Evolutionary conservation across 2,797 vertebrate species (phyloP).

Genomic region (Lagodon rhomboides): DNA sequence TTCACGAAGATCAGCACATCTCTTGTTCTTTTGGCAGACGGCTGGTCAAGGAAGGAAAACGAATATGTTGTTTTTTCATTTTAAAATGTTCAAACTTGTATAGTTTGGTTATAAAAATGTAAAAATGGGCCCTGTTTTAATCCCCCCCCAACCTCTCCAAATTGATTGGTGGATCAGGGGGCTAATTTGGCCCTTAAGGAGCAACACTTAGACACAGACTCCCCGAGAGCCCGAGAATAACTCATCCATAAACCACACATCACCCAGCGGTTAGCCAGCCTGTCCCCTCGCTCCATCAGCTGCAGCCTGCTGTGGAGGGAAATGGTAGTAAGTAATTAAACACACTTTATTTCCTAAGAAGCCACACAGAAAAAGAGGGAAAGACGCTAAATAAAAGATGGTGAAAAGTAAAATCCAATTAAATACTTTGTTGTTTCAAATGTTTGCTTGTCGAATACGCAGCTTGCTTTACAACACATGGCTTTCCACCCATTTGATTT

Average conservation of each 20-base stretch:
- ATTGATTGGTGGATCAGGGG: constrained; percentile 79
- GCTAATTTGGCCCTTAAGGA: constrained; percentile 79
- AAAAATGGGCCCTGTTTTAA: constrained; percentile 42
- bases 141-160: constrained; percentile 63
- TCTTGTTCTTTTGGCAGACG: constrained; percentile 22
- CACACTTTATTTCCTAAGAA: constrained; percentile 60
- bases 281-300: constrained; percentile 49
- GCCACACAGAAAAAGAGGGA: background rate
- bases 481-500: background rate
- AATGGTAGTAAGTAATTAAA: constrained; percentile 64
- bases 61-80: background rate
- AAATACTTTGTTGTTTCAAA: constrained; percentile 37
- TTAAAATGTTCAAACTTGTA: constrained; percentile 21
- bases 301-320: constrained; percentile 53
- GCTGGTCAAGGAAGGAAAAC: background rate
- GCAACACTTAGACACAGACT: constrained; percentile 76
- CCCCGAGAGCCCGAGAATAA: constrained; percentile 68
- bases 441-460: constrained; percentile 1
- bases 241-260: constrained; percentile 80
- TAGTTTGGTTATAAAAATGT: constrained; percentile 50
- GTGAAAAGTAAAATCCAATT: constrained; percentile 42
- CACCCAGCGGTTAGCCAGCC: constrained; percentile 65
- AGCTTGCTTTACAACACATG: background rate
- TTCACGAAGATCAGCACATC: constrained; percentile 7
- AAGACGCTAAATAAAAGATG: constrained; percentile 25